phyloP scores from a whole-genome alignment of 64 coral and sea anemone genomes.

The Pocillopora verrucosa region DNA sequence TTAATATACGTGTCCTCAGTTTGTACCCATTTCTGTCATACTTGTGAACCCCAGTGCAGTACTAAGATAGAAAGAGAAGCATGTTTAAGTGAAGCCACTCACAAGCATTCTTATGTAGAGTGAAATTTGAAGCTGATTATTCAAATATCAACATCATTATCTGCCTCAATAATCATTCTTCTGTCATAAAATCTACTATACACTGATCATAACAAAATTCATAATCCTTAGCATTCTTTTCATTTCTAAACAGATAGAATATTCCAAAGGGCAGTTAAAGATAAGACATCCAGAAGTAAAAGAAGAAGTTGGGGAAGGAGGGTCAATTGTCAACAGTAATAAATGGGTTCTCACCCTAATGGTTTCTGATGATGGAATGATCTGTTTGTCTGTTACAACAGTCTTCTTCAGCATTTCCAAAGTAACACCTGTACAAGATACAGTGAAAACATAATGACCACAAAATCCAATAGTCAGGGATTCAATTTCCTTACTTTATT shows the following conservation, averaged over 20 bases:
- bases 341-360: slow-evolving; percentile 30
- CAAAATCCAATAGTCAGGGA: too few relatives aligned
- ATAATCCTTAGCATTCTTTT: too few relatives aligned
- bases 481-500: too few relatives aligned
- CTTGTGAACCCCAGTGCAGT: slow-evolving; percentile 82
- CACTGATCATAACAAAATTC: too few relatives aligned
- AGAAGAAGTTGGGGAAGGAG: neutral
- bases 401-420: slow-evolving; percentile 75
- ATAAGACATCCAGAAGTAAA: too few relatives aligned
- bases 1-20: slow-evolving; percentile 68
- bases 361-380: slow-evolving; percentile 62
- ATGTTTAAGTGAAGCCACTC: neutral
- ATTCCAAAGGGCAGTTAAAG: too few relatives aligned
- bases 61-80: slow-evolving; percentile 39
- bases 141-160: neutral
- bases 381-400: slow-evolving; percentile 76
- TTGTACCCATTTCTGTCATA: slow-evolving; percentile 98
- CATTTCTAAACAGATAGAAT: too few relatives aligned
- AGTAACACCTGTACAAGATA: slow-evolving; percentile 51
- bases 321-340: neutral
- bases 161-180: too few relatives aligned
- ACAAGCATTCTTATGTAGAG: neutral
- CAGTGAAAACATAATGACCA: neutral
- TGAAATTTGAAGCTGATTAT: neutral
- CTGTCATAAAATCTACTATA: too few relatives aligned